phyloP scores from a whole-genome alignment of 2,888 invertebrate species.

The Drosophila leonis region DNA sequence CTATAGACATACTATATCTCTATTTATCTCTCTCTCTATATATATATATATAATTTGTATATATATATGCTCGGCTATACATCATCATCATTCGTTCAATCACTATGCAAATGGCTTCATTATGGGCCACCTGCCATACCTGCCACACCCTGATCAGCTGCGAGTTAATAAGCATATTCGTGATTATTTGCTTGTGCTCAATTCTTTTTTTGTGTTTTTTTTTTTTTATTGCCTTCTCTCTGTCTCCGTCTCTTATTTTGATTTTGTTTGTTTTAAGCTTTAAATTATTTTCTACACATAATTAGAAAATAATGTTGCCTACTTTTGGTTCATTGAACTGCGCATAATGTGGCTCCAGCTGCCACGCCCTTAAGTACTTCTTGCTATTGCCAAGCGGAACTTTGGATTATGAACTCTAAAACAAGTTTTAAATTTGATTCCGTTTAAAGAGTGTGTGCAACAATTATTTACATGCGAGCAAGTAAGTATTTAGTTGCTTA shows the following conservation, averaged over 20 bases:
- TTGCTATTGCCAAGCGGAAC: slow-evolving; percentile 7
- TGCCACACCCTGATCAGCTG: slow-evolving; percentile 62
- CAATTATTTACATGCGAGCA: not conserved
- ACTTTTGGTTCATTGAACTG: slow-evolving; percentile 80
- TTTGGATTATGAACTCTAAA: slow-evolving; percentile 19
- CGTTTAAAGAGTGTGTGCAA: not conserved
- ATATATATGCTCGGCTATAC: slow-evolving; percentile 14
- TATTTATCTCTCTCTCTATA: not conserved
- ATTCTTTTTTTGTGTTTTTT: slow-evolving; percentile 39
- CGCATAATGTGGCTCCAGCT: slow-evolving; percentile 31
- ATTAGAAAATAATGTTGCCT: slow-evolving; percentile 78
- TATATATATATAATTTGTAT: slow-evolving; percentile 9
- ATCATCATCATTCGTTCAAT: slow-evolving; percentile 41
- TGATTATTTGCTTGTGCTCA: slow-evolving; percentile 65
- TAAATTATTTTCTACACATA: slow-evolving; percentile 64
- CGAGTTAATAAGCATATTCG: slow-evolving; percentile 28
- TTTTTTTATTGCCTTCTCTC: slow-evolving; percentile 6
- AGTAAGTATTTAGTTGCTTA: not conserved
- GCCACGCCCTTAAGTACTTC: slow-evolving; percentile 51
- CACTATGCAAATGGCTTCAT: slow-evolving; percentile 65
- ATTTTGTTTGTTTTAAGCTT: slow-evolving; percentile 66
- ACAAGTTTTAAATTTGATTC: slow-evolving; percentile 7
- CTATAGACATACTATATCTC: slow-evolving; percentile 1
- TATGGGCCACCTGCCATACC: slow-evolving; percentile 32
- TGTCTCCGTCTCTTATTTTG: slow-evolving; percentile 20